These are phyloP conservation scores for Chaetophractus vellerosus DNA, from an alignment of 2,797 vertebrate species.

Conservation along the genomic window DNA sequence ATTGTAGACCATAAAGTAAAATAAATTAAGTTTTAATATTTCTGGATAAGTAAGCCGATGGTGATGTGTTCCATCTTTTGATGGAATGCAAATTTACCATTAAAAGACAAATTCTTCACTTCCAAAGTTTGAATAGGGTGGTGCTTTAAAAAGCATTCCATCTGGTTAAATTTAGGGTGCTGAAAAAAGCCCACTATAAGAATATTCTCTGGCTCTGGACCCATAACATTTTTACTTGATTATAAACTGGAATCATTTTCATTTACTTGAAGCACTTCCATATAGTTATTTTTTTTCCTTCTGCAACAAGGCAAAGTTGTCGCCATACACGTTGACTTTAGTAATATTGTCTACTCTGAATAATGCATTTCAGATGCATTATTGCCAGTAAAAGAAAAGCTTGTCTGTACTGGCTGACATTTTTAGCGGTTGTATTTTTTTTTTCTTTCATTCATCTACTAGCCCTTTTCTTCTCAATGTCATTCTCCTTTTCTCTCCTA, in stretches of 20 bases:
- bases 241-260: conserved; percentile 85
- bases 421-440: conserved; percentile 19
- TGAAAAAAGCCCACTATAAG: conserved; percentile 87
- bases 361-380: conserved; percentile 73
- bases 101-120: conserved; percentile 87
- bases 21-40: conserved; percentile 82
- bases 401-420: conserved; percentile 28
- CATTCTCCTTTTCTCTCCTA: not conserved
- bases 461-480: not conserved
- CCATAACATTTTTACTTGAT: conserved; percentile 87
- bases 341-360: conserved; percentile 82
- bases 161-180: conserved; percentile 88
- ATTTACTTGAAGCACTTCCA: conserved; percentile 85
- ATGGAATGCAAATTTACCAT: conserved; percentile 87
- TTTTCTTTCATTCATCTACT: not conserved
- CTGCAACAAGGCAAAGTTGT: conserved; percentile 80
- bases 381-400: conserved; percentile 50
- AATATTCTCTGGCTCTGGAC: conserved; percentile 85
- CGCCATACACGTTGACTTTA: conserved; percentile 78
- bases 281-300: conserved; percentile 59
- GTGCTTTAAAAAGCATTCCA: conserved; percentile 87
- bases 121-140: conserved; percentile 86
- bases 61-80: conserved; percentile 85
- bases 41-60: conserved; percentile 82
- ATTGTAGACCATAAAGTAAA: conserved; percentile 74